phyloP scores from a whole-genome alignment of 2,113 vertebrate genomes.

The Plecotus auritus region DNA sequence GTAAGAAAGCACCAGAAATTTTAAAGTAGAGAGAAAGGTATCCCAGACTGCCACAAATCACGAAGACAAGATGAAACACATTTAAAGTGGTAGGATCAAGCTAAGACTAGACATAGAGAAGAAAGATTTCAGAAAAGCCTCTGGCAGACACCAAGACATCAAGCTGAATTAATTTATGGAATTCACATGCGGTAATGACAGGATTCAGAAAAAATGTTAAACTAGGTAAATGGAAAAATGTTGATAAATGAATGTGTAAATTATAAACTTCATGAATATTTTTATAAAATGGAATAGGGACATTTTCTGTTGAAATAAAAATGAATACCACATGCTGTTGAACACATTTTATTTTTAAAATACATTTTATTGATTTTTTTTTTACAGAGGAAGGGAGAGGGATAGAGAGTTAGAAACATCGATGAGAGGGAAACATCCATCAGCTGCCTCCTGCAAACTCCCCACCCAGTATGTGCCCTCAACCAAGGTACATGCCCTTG shows the following conservation, averaged over 20 bases:
- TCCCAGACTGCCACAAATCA: not conserved
- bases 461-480: too few relatives aligned
- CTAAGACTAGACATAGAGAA: not conserved
- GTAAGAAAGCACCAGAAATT: not conserved
- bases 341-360: not conserved
- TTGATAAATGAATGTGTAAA: not conserved
- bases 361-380: too few relatives aligned
- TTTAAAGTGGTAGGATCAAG: not conserved
- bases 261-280: not conserved
- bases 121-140: not conserved
- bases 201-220: not conserved
- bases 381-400: too few relatives aligned
- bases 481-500: too few relatives aligned
- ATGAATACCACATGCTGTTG: not conserved
- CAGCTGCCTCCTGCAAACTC: too few relatives aligned
- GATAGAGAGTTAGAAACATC: too few relatives aligned
- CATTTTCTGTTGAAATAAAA: conserved; percentile 37
- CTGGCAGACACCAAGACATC: not conserved
- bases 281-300: conserved; percentile 7
- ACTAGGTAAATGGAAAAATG: not conserved
- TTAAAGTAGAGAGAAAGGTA: not conserved
- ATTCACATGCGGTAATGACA: not conserved
- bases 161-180: not conserved
- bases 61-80: not conserved
- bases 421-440: too few relatives aligned